Evolutionary conservation across 2,797 vertebrate species (phyloP), one percentile per base, ranked within the genome.

Genomic region (Chrosomus eos): DNA sequence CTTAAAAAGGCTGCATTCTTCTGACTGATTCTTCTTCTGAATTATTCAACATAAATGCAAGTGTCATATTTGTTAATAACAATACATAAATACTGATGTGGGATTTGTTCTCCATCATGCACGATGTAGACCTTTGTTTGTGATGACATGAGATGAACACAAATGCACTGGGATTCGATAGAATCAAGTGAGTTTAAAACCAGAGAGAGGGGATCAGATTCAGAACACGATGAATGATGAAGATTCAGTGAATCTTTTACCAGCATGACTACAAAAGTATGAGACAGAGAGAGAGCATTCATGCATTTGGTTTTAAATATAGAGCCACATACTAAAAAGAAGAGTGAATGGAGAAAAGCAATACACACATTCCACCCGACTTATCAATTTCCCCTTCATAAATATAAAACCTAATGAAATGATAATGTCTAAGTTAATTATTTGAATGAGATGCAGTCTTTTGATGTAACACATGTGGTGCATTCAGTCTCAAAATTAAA

Each of bases 401-500:
- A 53, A 77, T 55, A 58, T 33, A 58, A 70, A 83, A 36, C 36
- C 64, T 60, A 76, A 55, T 70, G n/a, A 77, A 21, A 21, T 58
- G 64, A 77, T 70, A 19, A 84, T 45, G 36, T 77, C 51, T 5
- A 36, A 3, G 60, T 33, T 68, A 60, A 60, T 77, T 70, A 68
- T 45, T 58, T 19, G 3, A 79, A 60, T 10, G 14, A 79, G 66
- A 79, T 21, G 75, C 38, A 10, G 28, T 28, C 53, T 78, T 72
- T 79, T 78, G 75, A 72, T 62, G 62, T 10, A 67, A 28, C 70
- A 51, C 72, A 67, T 53, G 53, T 5, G 4, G 28, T 13, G 18
- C 43, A 75, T 76, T 74, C 58, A 66, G 23, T 76, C 74, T 70
- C 11, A 26, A 43, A 78, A 78, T 70, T 13, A 48, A 78, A 60